These are phyloP conservation scores for Ladona fulva DNA, from an alignment of 1,140 invertebrate species.

Conservation along the genomic window DNA sequence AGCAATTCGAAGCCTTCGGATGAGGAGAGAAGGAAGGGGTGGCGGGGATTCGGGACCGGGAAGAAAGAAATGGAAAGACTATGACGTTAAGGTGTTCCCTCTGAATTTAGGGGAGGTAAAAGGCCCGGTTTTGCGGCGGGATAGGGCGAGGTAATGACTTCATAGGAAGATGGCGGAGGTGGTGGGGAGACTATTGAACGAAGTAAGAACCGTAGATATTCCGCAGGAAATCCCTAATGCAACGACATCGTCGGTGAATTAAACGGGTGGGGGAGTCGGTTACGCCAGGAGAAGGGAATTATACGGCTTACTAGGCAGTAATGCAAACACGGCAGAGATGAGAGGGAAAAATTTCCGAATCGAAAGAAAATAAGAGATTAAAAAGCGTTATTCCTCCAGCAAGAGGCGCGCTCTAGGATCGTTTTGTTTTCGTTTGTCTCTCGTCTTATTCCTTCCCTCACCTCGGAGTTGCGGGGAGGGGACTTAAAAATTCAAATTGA, in stretches of 20 bases:
- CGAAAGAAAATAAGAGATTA: no score
- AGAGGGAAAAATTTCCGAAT: neutral
- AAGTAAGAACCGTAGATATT: neutral
- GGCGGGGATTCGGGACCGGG: neutral
- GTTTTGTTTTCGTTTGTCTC: no score
- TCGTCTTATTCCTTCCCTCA: no score
- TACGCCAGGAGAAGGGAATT: neutral
- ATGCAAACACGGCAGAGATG: neutral
- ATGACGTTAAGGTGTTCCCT: neutral
- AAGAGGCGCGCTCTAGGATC: no score
- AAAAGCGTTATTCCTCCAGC: no score
- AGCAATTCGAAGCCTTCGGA: neutral
- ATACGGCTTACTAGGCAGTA: neutral
- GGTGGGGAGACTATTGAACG: neutral
- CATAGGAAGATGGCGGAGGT: neutral
- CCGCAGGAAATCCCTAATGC: neutral
- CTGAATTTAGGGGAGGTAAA: neutral
- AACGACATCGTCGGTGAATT: neutral
- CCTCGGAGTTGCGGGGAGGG: no score
- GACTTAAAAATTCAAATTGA: no score
- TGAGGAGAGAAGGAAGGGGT: neutral
- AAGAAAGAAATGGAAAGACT: neutral
- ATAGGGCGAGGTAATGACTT: neutral
- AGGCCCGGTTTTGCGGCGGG: neutral
- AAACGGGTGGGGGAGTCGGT: no score